phyloP scores from a whole-genome alignment of 1,140 invertebrate genomes.

The Panonychus citri region DNA sequence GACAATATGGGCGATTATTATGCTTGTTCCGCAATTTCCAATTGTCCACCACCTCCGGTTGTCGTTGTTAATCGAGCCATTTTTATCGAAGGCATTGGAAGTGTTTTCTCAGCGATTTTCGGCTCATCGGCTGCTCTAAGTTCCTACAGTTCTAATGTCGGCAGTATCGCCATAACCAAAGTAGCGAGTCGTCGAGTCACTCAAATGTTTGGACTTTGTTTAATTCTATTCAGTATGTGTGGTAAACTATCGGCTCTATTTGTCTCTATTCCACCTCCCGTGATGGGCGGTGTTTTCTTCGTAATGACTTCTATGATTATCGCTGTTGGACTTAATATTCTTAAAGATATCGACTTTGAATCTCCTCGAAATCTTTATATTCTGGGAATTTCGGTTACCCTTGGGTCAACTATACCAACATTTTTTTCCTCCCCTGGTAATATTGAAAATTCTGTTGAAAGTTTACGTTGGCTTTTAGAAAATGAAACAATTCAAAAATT shows the following conservation, averaged over 20 bases:
- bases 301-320: constrained; percentile 67
- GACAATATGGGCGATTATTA: constrained; percentile 74
- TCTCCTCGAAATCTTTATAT: constrained; percentile 58
- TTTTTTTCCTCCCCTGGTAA: constrained; percentile 39
- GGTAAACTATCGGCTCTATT: constrained; percentile 63
- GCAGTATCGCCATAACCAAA: constrained; percentile 47
- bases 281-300: constrained; percentile 65
- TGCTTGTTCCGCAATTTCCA: constrained; percentile 54
- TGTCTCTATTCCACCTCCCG: constrained; percentile 63
- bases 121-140: constrained; percentile 62
- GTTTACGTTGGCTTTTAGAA: neutral
- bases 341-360: constrained; percentile 56
- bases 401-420: constrained; percentile 47
- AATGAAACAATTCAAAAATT: constrained; percentile 36
- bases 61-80: constrained; percentile 70
- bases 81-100: constrained; percentile 55
- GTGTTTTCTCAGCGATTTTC: constrained; percentile 51
- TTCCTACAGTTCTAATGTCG: constrained; percentile 63
- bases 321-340: constrained; percentile 52
- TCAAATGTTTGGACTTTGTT: constrained; percentile 31
- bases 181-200: constrained; percentile 15
- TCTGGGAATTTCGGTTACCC: constrained; percentile 63
- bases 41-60: constrained; percentile 49
- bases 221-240: constrained; percentile 52
- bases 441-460: neutral